Evolutionary conservation across 2,797 vertebrate species (phyloP).

Genomic region (Cottoperca gobio): DNA sequence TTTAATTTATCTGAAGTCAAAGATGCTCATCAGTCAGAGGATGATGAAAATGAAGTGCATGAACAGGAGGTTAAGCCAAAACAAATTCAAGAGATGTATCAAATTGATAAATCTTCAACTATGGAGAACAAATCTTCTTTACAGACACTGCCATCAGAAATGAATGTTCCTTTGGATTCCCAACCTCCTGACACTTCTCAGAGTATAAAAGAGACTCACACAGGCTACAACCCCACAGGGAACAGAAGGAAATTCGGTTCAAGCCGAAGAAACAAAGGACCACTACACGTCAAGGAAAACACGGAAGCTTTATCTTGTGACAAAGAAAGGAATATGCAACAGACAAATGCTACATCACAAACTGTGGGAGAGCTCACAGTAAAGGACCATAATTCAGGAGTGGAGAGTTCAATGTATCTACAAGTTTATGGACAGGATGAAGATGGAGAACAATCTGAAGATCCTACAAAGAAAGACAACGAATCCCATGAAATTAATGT

Average conservation of each 20-base stretch:
- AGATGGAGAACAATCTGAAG: background rate
- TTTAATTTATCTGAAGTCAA: background rate
- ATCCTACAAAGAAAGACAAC: background rate
- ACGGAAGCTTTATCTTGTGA: constrained; percentile 8
- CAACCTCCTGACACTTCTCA: constrained; percentile 15
- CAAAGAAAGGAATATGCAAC: constrained; percentile 9
- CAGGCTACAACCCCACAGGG: background rate
- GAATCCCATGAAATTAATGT: background rate
- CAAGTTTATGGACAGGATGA: constrained; percentile 9
- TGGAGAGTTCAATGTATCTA: background rate
- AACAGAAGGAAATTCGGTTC: constrained; percentile 72
- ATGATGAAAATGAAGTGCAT: background rate
- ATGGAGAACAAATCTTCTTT: background rate
- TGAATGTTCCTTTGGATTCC: constrained; percentile 1
- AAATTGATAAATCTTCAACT: background rate
- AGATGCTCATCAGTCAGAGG: background rate
- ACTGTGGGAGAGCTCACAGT: background rate
- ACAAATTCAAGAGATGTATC: constrained; percentile 10
- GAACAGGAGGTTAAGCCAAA: background rate
- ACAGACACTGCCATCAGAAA: constrained; percentile 28
- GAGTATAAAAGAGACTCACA: constrained; percentile 5
- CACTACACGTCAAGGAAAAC: constrained; percentile 25
- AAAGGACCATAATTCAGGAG: background rate
- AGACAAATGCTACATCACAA: constrained; percentile 1
- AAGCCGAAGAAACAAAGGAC: constrained; percentile 65